Base-by-base conservation (phyloP, 64 coral and sea anemone species). In the Anthopleura sola region DNA sequence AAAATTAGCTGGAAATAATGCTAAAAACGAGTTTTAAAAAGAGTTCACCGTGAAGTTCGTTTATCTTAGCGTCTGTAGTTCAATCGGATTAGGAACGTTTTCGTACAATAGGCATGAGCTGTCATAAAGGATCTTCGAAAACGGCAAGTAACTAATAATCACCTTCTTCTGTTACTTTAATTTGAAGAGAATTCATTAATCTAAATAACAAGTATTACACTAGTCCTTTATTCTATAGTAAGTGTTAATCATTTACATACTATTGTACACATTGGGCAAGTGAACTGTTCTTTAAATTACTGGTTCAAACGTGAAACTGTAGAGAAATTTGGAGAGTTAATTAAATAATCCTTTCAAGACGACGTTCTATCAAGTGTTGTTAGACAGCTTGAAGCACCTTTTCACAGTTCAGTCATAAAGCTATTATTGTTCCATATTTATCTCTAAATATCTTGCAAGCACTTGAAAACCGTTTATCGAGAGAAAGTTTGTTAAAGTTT, bases 81-180 rank as follows among this genome's bases (percentile, higher is more conserved):
- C 12, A 71, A 71, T 71, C 29, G 66, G 66, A 71, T 71, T 71
- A 71, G 66, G 28, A 71, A 29, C 16, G 66, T 71, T 71, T 71
- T 71, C 34, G 66, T 71, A 71, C 66, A 71, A n/a, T 71, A 71
- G n/a, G 66, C 34, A n/a, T 34, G 50, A 12, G 1, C 50, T 71
- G 66, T 71, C 66, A 71, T 28, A 71, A 71, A 71, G 29, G n/a
- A 71, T 71, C 66, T 71, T 29, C 66, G 10, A 34, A 34, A 71
- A 71, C n/a, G 66, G 66, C 66, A 71, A 71, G 66, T 71, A 71
- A 31, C 19, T 10, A 20, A 62, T 44, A 44, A 44, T 62, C 19
- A 71, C 66, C 66, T 71, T 71, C 31, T 71, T 71, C 66, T 71
- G 66, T 71, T 71, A 28, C 66, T 28, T 34, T 71, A 71, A 71